Evolutionary conservation across 2,888 invertebrate species (phyloP), one percentile per base, ranked within the genome.

Genomic region (Syrista parreyssii): DNA sequence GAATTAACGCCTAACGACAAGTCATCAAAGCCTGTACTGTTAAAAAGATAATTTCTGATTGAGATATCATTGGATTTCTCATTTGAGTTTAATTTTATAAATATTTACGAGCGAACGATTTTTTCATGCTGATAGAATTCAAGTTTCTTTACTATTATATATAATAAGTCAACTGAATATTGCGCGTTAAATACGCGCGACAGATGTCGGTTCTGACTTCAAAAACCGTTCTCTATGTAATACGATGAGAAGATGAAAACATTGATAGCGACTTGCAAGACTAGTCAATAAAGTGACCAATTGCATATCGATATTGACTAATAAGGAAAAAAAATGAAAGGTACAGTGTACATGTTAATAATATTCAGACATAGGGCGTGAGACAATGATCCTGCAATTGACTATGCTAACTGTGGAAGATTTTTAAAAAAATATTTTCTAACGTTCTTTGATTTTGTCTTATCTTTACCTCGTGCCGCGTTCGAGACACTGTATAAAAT

Each of bases 71-170:
- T 68, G 35, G 78, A 76, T 55, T 73, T 55, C 68, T 78, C 74
- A 68, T 79, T 71, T 77, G 33, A 76, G 75, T 36, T 74, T 76
- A 75, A 78, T 75, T 77, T 79, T 83, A 80, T 84, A 83, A 84
- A 83, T 83, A 84, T 68, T 36, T 31, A 76, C 32, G 75, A 36
- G 31, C 32, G 73, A 68, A 75, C 78, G 72, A 75, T 77, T 36
- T 68, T 34, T 34, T 34, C 34, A 34, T 34, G 4, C 23, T 23
- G 55, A 23, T 23, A 55, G 40, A 40, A 40, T 40, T 15, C 15
- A 40, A 9, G 23, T 55, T 55, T 55, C 15, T 15, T 15, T 23
- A 23, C 55, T 23, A 55, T 55, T 55, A 4, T 23, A 23, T 55
- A 34, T 34, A 34, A 9, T 34, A 4, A 6, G 34, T 34, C 34